Conservation (phyloP, 2,888 invertebrate species). For the Pecten maximus region DNA sequence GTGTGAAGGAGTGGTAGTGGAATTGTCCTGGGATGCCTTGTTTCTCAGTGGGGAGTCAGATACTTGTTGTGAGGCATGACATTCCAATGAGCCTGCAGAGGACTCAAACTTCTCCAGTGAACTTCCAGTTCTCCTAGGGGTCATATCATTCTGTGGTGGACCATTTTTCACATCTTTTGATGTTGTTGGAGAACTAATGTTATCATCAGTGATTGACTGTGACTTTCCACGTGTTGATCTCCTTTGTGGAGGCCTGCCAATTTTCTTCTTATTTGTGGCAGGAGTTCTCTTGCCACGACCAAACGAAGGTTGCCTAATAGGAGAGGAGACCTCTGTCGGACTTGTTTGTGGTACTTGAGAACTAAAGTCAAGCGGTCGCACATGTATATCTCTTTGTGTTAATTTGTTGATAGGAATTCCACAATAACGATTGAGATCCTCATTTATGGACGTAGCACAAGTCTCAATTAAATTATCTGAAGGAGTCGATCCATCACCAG, state of each 20-base stretch:
- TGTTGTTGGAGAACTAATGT: not conserved
- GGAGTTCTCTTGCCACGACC: conserved; percentile 49
- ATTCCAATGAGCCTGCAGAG: not conserved
- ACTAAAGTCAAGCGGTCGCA: conserved; percentile 7
- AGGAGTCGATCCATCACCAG: not conserved
- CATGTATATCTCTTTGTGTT: not conserved
- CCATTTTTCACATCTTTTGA: not conserved
- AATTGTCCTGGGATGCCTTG: not conserved
- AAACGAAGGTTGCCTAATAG: conserved; percentile 41
- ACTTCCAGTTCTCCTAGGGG: not conserved
- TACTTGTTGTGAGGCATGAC: not conserved
- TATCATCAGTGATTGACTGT: not conserved
- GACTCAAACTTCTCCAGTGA: not conserved
- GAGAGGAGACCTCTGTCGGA: not conserved
- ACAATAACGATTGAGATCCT: not conserved
- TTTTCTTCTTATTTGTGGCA: conserved; percentile 44
- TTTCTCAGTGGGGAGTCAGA: not conserved
- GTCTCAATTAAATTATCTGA: not conserved
- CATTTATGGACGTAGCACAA: not conserved
- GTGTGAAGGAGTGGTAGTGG: not conserved
- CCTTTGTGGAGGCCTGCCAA: not conserved
- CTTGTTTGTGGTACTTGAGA: not conserved
- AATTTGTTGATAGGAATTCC: conserved; percentile 13
- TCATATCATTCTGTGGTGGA: not conserved
- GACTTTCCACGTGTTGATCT: conserved; percentile 28